These are phyloP conservation scores for Eurystomus glaucurus DNA, from an alignment of 2,797 vertebrate genomes.

Conservation along the genomic window DNA sequence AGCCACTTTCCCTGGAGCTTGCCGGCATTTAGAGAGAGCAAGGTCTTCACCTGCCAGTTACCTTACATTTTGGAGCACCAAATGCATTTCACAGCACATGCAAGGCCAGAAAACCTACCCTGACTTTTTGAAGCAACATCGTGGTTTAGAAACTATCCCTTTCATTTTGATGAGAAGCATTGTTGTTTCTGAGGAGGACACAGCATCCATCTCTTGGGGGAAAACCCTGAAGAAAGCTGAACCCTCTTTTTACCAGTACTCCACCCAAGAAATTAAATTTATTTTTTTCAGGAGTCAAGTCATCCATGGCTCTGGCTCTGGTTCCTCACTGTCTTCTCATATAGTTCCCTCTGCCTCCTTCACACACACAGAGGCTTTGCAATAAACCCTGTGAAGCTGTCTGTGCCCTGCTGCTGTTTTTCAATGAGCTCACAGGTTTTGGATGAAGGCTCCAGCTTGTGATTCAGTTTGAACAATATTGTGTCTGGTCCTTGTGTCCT, in stretches of 20 bases:
- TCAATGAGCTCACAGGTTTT: background rate
- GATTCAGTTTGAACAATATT: background rate
- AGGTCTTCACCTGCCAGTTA: background rate
- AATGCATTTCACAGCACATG: background rate
- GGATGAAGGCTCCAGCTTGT: background rate
- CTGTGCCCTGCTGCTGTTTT: background rate
- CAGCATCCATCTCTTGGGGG: background rate
- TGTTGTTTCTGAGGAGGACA: background rate
- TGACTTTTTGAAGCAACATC: background rate
- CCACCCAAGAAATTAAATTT: background rate
- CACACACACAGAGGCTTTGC: background rate
- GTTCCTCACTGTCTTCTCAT: background rate
- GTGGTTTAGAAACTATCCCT: background rate
- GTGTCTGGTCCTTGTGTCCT: background rate
- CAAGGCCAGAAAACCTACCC: background rate
- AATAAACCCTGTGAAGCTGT: background rate
- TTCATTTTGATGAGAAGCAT: background rate
- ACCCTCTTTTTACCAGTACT: background rate
- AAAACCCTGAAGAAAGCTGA: background rate
- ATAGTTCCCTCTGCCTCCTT: background rate
- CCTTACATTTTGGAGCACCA: background rate
- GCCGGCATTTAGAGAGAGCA: background rate
- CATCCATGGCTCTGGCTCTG: background rate
- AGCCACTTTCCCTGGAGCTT: background rate
- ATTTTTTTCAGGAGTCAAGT: background rate